These are phyloP conservation scores for Fulica atra DNA, from an alignment of 2,113 vertebrate genomes.

Conservation along the genomic window DNA sequence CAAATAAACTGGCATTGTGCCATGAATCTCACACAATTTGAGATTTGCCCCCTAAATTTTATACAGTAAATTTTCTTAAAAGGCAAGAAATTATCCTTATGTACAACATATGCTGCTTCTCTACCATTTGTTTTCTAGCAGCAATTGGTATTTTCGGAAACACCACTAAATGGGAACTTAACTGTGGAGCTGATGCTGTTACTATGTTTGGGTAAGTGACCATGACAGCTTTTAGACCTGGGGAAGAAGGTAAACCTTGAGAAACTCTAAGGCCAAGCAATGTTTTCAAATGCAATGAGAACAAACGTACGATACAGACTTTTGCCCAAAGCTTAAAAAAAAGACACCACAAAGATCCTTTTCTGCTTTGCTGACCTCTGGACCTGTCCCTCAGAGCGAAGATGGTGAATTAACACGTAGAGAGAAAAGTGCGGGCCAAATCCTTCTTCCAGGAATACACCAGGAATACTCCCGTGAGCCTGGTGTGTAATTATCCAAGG, in stretches of 20 bases:
- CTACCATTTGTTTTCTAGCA: not conserved
- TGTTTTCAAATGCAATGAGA: not conserved
- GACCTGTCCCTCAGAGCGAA: not conserved
- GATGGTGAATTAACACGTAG: rapidly evolving
- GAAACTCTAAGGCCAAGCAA: not conserved
- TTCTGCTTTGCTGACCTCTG: not conserved
- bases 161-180: not conserved
- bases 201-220: not conserved
- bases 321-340: not conserved
- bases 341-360: not conserved
- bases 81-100: not conserved
- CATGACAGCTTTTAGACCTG: not conserved
- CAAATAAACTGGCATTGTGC: not conserved
- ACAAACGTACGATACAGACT: not conserved
- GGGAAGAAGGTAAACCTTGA: not conserved
- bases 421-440: not conserved
- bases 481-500: not conserved
- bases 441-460: not conserved
- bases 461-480: not conserved
- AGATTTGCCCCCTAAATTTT: not conserved
- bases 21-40: not conserved
- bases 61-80: not conserved
- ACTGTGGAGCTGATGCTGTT: not conserved
- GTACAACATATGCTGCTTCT: not conserved
- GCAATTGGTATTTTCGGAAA: not conserved